These are phyloP conservation scores for Lasioglossum zephyrum DNA, from an alignment of 2,888 invertebrate genomes.

Conservation along the genomic window DNA sequence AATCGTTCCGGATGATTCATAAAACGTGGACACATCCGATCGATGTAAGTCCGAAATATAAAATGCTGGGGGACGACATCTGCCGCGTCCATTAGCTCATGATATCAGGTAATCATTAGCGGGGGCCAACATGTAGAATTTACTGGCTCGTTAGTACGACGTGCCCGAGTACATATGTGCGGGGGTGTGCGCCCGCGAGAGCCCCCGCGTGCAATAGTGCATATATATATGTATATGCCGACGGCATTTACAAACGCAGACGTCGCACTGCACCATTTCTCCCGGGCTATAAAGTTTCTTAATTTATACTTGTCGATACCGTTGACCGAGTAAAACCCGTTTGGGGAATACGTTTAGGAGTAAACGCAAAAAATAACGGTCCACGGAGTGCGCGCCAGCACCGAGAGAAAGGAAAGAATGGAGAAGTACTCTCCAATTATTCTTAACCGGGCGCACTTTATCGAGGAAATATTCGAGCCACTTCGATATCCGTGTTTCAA, in stretches of 20 bases:
- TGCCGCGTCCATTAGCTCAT: constrained; percentile 64
- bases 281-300: constrained; percentile 61
- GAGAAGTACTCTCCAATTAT: constrained; percentile 44
- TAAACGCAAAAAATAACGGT: constrained; percentile 1
- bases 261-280: constrained; percentile 64
- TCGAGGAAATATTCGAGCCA: constrained; percentile 28
- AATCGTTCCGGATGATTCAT: constrained; percentile 20
- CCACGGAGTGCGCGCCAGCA: neutral
- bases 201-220: neutral
- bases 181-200: neutral
- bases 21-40: constrained; percentile 1
- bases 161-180: constrained; percentile 15
- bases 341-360: constrained; percentile 26
- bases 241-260: constrained; percentile 54
- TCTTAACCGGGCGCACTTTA: constrained; percentile 33
- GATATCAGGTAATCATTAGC: constrained; percentile 69
- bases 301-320: constrained; percentile 65
- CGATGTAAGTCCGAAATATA: constrained; percentile 31
- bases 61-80: constrained; percentile 62
- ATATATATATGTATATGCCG: neutral
- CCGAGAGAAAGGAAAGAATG: neutral
- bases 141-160: constrained; percentile 67
- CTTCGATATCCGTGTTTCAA: constrained; percentile 27
- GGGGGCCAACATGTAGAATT: constrained; percentile 60
- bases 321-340: constrained; percentile 40